A percentile compares a stretch with the other conserved stretches of the same genome.
These are phyloP conservation scores for Vimba vimba DNA, from an alignment of 2,113 vertebrate species.

Conservation along the genomic window DNA sequence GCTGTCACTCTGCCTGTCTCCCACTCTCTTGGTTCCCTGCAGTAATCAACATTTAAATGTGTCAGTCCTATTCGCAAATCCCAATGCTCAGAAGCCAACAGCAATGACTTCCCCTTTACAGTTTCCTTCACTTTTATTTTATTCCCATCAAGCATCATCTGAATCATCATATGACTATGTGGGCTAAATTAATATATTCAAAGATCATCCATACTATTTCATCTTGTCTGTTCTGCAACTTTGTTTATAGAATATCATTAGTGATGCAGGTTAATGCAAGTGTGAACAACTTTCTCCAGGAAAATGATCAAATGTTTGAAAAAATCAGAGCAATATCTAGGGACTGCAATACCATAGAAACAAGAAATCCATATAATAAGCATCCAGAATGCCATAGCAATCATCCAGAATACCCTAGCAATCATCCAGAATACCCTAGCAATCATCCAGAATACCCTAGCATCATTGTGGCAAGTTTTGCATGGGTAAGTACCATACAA, in stretches of 20 bases:
- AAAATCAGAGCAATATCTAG: neutral
- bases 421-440: neutral
- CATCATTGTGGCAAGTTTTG: neutral
- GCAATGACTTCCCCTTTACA: neutral
- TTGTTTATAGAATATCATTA: neutral
- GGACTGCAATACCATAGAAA: neutral
- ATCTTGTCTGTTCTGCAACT: neutral
- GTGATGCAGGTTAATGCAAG: neutral
- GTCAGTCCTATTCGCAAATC: slow-evolving; percentile 61
- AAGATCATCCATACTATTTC: neutral
- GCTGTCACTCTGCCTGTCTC: slow-evolving; percentile 40
- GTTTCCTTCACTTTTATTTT: slow-evolving; percentile 32
- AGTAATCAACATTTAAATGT: slow-evolving; percentile 48
- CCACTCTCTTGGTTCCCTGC: slow-evolving; percentile 55
- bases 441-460: neutral
- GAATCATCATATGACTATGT: neutral
- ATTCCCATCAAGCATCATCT: neutral
- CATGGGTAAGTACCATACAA: neutral
- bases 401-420: neutral
- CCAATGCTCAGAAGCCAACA: slow-evolving; percentile 45
- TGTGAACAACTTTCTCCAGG: neutral
- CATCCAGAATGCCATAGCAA: neutral
- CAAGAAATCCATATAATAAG: neutral
- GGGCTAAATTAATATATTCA: neutral
- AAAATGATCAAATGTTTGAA: neutral